Conservation (phyloP, 2,113 vertebrate species). For the Ceyx melanurus region DNA sequence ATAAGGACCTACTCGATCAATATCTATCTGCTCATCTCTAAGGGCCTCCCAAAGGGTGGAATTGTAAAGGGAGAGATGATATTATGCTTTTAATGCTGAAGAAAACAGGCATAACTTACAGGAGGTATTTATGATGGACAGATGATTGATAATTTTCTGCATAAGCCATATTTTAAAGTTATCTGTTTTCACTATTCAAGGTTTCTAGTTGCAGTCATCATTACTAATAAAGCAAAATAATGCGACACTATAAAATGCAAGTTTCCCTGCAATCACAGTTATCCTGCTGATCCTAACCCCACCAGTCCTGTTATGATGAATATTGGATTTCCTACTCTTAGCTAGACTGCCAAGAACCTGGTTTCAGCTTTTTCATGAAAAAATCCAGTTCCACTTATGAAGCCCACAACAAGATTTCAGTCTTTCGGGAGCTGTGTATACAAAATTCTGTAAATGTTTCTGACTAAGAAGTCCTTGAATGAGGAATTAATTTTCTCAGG, state of each 20-base stretch:
- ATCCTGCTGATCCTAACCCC: neutral
- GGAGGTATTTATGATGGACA: neutral
- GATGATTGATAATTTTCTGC: neutral
- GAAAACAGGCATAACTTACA: neutral
- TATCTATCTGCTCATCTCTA: neutral
- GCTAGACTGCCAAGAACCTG: neutral
- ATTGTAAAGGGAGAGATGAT: neutral
- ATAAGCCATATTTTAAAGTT: neutral
- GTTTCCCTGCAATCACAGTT: neutral
- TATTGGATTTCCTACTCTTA: neutral
- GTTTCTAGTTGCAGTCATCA: neutral
- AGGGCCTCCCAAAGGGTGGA: neutral
- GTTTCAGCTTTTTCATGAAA: neutral
- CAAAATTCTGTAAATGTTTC: neutral
- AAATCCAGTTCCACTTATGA: neutral
- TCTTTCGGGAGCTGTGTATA: neutral
- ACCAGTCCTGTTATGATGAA: neutral
- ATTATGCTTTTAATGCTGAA: neutral
- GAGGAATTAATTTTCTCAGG: neutral
- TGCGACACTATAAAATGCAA: neutral
- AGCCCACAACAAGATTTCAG: neutral
- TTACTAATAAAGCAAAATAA: neutral
- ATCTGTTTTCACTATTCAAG: neutral
- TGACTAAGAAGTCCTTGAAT: neutral
- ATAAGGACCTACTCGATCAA: neutral